Percentiles rank a stretch among this genome's conserved stretches.
Conservation (phyloP, 1,140 invertebrate species). For the Microplitis demolitor region DNA sequence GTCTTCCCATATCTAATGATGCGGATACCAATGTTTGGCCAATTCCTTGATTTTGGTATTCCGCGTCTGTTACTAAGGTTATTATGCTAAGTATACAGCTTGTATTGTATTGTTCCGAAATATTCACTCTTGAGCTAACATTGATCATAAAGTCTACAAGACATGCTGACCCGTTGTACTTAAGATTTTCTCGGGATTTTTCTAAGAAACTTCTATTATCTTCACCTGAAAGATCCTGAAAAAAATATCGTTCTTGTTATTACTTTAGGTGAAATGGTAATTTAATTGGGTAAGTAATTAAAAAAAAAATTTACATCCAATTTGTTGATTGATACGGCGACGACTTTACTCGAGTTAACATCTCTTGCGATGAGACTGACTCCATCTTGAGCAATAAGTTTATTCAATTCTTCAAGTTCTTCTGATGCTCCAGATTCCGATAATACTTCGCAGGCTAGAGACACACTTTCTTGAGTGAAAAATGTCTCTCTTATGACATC, state of each 20-base stretch:
- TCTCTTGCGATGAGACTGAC: slow-evolving; percentile 68
- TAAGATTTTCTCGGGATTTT: slow-evolving; percentile 64
- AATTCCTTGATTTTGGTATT: slow-evolving; percentile 60
- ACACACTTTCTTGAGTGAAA: slow-evolving; percentile 65
- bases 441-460: slow-evolving; percentile 60
- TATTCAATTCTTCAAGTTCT: slow-evolving; percentile 66
- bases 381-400: slow-evolving; percentile 66
- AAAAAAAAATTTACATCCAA: slow-evolving; percentile 62
- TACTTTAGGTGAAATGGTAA: not conserved
- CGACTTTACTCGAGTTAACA: slow-evolving; percentile 60
- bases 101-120: slow-evolving; percentile 66
- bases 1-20: slow-evolving; percentile 62
- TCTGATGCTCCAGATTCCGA: slow-evolving; percentile 62
- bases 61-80: slow-evolving; percentile 65
- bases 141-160: slow-evolving; percentile 67
- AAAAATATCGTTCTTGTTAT: slow-evolving; percentile 3
- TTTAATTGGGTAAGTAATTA: not conserved
- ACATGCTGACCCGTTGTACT: slow-evolving; percentile 58
- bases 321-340: slow-evolving; percentile 70
- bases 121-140: slow-evolving; percentile 63
- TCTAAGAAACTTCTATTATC: slow-evolving; percentile 64
- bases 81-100: slow-evolving; percentile 70
- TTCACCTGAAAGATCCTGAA: slow-evolving; percentile 43
- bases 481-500: slow-evolving; percentile 65
- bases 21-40: slow-evolving; percentile 60